Evolutionary conservation across 2,888 invertebrate genomes (phyloP).

Genomic region (Heteromyza rotundicornis): DNA sequence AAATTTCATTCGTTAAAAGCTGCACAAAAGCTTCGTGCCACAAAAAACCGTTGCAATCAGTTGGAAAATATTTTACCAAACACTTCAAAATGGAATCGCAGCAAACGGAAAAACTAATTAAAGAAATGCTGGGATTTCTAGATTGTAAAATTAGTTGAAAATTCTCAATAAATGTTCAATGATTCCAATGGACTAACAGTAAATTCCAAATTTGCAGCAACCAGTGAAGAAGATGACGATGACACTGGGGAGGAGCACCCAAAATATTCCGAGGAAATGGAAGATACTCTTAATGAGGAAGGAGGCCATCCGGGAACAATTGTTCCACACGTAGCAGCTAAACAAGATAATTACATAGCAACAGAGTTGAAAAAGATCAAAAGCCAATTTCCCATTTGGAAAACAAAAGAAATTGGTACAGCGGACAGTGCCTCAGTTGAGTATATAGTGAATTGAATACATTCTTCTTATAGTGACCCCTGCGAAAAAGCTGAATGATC

Average conservation of each 20-base stretch:
- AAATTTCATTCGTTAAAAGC: background rate
- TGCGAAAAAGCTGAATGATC: slow-evolving; percentile 20
- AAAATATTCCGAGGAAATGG: slow-evolving; percentile 28
- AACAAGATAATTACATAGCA: slow-evolving; percentile 8
- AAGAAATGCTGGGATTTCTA: slow-evolving; percentile 41
- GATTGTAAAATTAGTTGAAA: slow-evolving; percentile 28
- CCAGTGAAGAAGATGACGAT: slow-evolving; percentile 20
- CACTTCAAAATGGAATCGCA: slow-evolving; percentile 2
- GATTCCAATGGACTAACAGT: background rate
- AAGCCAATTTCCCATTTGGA: slow-evolving; percentile 30
- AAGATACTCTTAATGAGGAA: slow-evolving; percentile 10
- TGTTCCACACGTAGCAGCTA: background rate
- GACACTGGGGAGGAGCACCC: background rate
- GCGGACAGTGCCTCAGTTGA: no score
- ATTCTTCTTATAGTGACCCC: slow-evolving; percentile 12
- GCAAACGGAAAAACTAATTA: slow-evolving; percentile 39
- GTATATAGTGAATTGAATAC: no score
- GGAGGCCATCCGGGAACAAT: slow-evolving; percentile 10
- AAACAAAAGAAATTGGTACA: slow-evolving; percentile 32
- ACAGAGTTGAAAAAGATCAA: slow-evolving; percentile 27
- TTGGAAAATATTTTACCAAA: no score
- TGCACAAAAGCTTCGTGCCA: no score
- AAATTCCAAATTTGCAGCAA: slow-evolving; percentile 29
- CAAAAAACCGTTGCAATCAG: no score
- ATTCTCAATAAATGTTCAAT: background rate